phyloP scores from a whole-genome alignment of 1,140 invertebrate species.

The Diprion similis region DNA sequence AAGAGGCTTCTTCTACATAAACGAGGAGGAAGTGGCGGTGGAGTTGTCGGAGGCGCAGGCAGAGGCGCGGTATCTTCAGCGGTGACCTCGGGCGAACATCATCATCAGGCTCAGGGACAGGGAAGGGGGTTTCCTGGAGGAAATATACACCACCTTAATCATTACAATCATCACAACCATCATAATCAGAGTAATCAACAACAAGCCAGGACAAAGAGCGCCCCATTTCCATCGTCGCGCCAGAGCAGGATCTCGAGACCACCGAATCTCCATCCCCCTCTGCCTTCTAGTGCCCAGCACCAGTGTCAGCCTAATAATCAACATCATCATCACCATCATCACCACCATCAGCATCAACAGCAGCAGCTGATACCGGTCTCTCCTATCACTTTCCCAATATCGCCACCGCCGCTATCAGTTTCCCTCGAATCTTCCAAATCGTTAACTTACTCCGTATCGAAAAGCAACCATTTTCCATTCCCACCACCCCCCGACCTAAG shows the following conservation, averaged over 20 bases:
- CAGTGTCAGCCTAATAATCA: conserved; percentile 18
- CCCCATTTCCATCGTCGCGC: not conserved
- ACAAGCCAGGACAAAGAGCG: not conserved
- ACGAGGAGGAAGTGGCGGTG: conserved; percentile 33
- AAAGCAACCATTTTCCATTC: conserved; percentile 50
- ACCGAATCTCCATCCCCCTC: not conserved
- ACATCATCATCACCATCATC: not conserved
- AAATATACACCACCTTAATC: no score
- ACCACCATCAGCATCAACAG: conserved; percentile 21
- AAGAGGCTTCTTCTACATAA: conserved; percentile 51
- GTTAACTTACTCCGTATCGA: conserved; percentile 31
- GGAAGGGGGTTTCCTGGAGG: not conserved
- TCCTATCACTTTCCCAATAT: conserved; percentile 54
- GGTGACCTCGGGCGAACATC: not conserved
- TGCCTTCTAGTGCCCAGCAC: conserved; percentile 8
- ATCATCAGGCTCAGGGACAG: not conserved
- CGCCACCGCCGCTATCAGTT: conserved; percentile 48
- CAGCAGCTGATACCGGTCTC: conserved; percentile 44
- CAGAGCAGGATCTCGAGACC: conserved; percentile 1
- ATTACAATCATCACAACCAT: not conserved
- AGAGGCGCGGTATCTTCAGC: not conserved
- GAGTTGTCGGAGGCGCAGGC: conserved; percentile 5
- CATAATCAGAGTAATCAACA: not conserved
- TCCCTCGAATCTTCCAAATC: conserved; percentile 54
- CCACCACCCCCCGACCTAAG: conserved; percentile 56